A percentile compares a stretch with the other conserved stretches of the same genome.
phyloP scores from a whole-genome alignment of 2,113 vertebrate genomes.

The Hipposideros armiger region DNA sequence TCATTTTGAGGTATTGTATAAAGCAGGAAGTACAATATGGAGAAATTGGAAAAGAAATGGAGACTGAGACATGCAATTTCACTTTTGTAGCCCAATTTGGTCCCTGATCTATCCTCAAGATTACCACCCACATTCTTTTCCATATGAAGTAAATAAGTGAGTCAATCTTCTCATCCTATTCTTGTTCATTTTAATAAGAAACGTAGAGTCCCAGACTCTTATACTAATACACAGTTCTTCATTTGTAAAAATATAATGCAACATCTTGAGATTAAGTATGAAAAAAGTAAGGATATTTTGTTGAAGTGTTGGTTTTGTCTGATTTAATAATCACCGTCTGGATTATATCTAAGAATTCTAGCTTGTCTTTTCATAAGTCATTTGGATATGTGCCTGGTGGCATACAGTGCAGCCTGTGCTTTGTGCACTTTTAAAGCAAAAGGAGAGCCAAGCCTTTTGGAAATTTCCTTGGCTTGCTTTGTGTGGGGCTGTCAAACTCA shows the following conservation, averaged over 20 bases:
- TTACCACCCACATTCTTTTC: not conserved
- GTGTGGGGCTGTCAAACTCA: not conserved
- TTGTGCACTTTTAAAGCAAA: constrained; percentile 50
- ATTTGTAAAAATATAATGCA: constrained; percentile 15
- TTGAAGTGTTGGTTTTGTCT: not conserved
- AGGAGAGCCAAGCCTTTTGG: not conserved
- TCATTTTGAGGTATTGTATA: constrained; percentile 5
- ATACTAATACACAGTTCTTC: not conserved
- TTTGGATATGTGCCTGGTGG: not conserved
- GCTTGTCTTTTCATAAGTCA: not conserved
- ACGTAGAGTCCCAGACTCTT: not conserved
- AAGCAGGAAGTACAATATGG: not conserved
- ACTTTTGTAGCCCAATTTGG: not conserved
- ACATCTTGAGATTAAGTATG: constrained; percentile 47
- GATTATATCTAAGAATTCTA: not conserved
- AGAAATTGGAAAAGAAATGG: constrained; percentile 16
- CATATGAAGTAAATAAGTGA: constrained; percentile 44
- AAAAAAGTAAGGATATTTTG: constrained; percentile 13
- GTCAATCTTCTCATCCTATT: constrained; percentile 2
- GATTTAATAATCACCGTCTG: not conserved
- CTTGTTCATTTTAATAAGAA: constrained; percentile 43
- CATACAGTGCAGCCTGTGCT: not conserved
- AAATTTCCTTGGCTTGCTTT: constrained; percentile 18
- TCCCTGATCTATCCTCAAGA: not conserved
- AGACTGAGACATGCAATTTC: not conserved